Evolutionary conservation across 2,797 vertebrate species (phyloP), one percentile per base, ranked within the genome.

Genomic region (Podarcis siculus): DNA sequence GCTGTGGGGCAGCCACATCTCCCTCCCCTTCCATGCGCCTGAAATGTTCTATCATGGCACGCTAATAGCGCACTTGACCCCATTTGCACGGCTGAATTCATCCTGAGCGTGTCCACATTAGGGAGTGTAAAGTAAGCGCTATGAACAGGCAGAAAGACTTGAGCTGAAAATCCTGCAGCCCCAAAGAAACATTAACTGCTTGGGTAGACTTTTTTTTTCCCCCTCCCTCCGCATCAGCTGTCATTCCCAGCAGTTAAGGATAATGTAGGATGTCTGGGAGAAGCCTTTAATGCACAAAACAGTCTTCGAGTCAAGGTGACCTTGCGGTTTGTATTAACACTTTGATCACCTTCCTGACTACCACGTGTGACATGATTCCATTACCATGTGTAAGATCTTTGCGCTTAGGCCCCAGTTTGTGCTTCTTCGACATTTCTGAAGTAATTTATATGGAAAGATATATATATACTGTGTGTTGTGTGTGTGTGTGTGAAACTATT

Each of bases 401-500:
- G 72, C 91, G 77, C 93, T 95, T 93, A 85, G 83, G 94, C 89
- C 87, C 92, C 92, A 92, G 92, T 95, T 93, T 95, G 88, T 90
- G 90, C 92, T 90, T 94, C 93, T 93, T 92, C 93, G 91, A 91
- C 93, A 90, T 93, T 95, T 94, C 89, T 94, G 90, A 93, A 94
- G 86, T 85, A 93, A 95, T 94, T 94, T 92, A 87, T 95, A 89
- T 92, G 86, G 89, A 92, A 94, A 92, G 88, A 69, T 88, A 39
- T 39, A 39, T 39, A 39, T 39, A 39, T 39, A 39, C 39, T 67
- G 49, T 55, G 49, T 55, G 13, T 55, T 49, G 45, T 49, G 45
- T 49, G 45, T 39, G 39, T 42, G 39, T 49, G 49, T 49, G 49
- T 49, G 49, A 92, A 96, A 92, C 91, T 90, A 75, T 92, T 94